Base-by-base conservation (phyloP, 1,140 invertebrate genomes). In the Drusus annulatus region DNA sequence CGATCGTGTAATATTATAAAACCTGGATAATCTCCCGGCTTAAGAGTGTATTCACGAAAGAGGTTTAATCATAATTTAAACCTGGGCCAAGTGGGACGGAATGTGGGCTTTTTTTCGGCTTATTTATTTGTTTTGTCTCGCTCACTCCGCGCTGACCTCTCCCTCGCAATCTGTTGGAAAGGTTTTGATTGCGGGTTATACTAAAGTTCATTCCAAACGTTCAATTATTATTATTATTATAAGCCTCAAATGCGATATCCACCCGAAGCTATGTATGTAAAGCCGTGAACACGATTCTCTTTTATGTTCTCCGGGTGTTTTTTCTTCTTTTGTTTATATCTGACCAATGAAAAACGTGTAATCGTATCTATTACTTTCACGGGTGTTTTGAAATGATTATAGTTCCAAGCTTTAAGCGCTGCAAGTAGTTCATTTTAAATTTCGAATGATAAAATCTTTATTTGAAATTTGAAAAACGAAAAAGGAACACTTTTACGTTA, bases 181-280 rank as follows among this genome's bases (percentile, higher is more conserved):
- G 63, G 81, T 17, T 78, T 80, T 83, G 81, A 83, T 83, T 83
- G 80, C 76, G 80, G 78, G 81, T 80, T 80, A 51, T 23, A 16
- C 76, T 63, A 78, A 83, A 78, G 75, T 78, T 78, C 75, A 80
- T 60, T 78, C 78, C 65, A 74, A 83, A 83, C 81, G 81, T 83
- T 83, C 81, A 83, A 83, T 83, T 83, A 83, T 56, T 58, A 36
- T 76, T 58, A 45, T 45, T 45, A 45, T 45, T 45, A 45, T 45
- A 45, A 50, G 71, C 56, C 36, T 51, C 51, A 78, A 81, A 78
- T 69, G 56, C 52, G 77, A 78, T 82, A 76, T 79, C 54, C 68
- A 83, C 81, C 81, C 73, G 62, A 73, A 80, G 81, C 81, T 78
- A 83, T 80, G 28, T 78, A 83, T 80, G 58, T 60, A 45, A 80